phyloP scores from a whole-genome alignment of 2,113 vertebrate genomes.

The Lipophrys pholis region DNA sequence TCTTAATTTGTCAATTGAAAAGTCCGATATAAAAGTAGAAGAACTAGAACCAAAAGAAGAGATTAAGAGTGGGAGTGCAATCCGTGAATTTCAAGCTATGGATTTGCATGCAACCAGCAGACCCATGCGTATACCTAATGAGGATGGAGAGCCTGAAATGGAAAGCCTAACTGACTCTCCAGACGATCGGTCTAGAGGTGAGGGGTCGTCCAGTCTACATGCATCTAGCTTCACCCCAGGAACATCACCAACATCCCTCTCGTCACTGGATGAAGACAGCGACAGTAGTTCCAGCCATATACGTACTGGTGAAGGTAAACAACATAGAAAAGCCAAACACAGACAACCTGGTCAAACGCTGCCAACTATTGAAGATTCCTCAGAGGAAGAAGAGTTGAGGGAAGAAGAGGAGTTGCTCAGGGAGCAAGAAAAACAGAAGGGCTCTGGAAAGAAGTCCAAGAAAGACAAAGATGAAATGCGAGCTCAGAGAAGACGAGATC shows the following conservation, averaged over 20 bases:
- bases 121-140: slow-evolving; percentile 76
- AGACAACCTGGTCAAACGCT: slow-evolving; percentile 92
- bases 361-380: slow-evolving; percentile 98
- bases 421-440: slow-evolving; percentile 96
- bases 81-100: slow-evolving; percentile 82
- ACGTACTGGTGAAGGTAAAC: slow-evolving; percentile 92
- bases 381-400: slow-evolving; percentile 95
- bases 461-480: slow-evolving; percentile 97
- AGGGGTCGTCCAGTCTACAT: slow-evolving; percentile 96
- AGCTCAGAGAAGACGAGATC: slow-evolving; percentile 92
- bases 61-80: slow-evolving; percentile 66
- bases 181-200: slow-evolving; percentile 94
- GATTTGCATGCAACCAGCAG: slow-evolving; percentile 90
- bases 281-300: slow-evolving; percentile 96
- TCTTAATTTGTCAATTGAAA: slow-evolving; percentile 83
- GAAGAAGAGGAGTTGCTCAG: slow-evolving; percentile 95
- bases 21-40: slow-evolving; percentile 84
- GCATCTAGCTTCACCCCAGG: slow-evolving; percentile 98
- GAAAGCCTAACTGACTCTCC: slow-evolving; percentile 97
- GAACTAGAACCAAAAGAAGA: slow-evolving; percentile 79
- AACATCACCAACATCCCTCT: slow-evolving; percentile 96
- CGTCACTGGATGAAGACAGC: slow-evolving; percentile 97
- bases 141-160: slow-evolving; percentile 92
- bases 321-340: slow-evolving; percentile 96
- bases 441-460: slow-evolving; percentile 95